Percentiles rank a stretch among this genome's conserved stretches.
Conservation (phyloP, 1,140 invertebrate species). For the Platorchestia sp. region DNA sequence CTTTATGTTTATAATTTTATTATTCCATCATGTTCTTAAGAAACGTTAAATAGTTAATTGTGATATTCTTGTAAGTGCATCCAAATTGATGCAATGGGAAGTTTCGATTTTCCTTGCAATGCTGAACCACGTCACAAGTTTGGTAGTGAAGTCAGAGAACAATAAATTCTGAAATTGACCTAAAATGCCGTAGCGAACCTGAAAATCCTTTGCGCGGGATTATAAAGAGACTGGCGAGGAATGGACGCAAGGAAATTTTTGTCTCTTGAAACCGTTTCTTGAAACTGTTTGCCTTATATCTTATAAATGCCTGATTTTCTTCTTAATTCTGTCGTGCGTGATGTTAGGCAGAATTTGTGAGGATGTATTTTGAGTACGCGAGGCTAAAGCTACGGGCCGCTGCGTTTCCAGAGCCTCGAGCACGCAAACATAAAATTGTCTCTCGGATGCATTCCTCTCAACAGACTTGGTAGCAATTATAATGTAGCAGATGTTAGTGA, state of each 20-base stretch:
- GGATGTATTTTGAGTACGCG: not conserved
- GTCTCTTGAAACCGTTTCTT: not conserved
- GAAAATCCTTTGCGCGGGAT: no score
- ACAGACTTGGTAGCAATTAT: not conserved
- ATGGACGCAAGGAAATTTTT: no score
- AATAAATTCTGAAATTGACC: no score
- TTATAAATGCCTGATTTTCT: not conserved
- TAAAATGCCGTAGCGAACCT: no score
- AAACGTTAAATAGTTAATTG: no score
- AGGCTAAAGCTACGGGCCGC: not conserved
- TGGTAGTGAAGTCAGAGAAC: no score
- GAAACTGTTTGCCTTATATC: not conserved
- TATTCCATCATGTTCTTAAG: no score
- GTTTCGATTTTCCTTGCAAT: not conserved
- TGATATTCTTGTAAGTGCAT: no score
- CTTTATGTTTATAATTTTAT: no score
- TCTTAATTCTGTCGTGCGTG: not conserved
- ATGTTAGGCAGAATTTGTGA: not conserved
- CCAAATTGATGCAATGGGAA: not conserved
- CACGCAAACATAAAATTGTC: not conserved
- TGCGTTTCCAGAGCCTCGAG: not conserved
- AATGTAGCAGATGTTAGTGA: not conserved
- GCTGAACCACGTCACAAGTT: no score
- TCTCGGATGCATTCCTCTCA: not conserved
- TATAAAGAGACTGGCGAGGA: no score